phyloP scores from a whole-genome alignment of 2,113 vertebrate genomes.

The Psilopogon haemacephalus region DNA sequence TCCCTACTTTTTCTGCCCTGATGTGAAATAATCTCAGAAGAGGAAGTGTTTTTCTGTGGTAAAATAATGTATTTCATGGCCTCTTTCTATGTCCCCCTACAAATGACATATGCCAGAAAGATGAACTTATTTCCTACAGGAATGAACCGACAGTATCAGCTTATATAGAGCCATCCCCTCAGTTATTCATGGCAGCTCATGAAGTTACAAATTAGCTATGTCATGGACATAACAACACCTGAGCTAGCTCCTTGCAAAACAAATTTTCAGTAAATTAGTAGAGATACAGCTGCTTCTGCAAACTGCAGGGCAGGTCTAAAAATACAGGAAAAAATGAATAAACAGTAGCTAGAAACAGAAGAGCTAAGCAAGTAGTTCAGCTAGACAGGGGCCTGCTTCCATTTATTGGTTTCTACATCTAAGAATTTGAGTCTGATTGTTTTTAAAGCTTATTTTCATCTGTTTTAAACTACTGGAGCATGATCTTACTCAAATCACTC shows the following conservation, averaged over 20 bases:
- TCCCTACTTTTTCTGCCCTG: not conserved
- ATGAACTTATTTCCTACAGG: not conserved
- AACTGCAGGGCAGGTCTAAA: not conserved
- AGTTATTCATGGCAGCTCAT: not conserved
- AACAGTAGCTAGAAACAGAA: not conserved
- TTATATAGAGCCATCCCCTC: not conserved
- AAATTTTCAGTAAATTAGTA: not conserved
- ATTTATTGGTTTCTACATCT: not conserved
- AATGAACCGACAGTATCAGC: not conserved
- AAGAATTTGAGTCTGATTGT: not conserved
- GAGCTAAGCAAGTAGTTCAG: not conserved
- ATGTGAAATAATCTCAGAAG: not conserved
- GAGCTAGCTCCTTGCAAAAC: not conserved
- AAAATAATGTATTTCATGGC: constrained; percentile 7
- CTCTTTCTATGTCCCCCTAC: not conserved
- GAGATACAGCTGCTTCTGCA: not conserved
- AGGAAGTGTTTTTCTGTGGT: not conserved
- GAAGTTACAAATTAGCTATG: not conserved
- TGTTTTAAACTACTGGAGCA: not conserved
- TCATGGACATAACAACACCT: not conserved
- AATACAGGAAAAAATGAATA: not conserved
- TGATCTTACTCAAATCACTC: not conserved
- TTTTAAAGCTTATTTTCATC: not conserved
- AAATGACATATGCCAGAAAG: not conserved
- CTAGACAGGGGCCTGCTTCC: not conserved